Evolutionary conservation across 2,113 vertebrate species (phyloP).

Genomic region (Perca flavescens): DNA sequence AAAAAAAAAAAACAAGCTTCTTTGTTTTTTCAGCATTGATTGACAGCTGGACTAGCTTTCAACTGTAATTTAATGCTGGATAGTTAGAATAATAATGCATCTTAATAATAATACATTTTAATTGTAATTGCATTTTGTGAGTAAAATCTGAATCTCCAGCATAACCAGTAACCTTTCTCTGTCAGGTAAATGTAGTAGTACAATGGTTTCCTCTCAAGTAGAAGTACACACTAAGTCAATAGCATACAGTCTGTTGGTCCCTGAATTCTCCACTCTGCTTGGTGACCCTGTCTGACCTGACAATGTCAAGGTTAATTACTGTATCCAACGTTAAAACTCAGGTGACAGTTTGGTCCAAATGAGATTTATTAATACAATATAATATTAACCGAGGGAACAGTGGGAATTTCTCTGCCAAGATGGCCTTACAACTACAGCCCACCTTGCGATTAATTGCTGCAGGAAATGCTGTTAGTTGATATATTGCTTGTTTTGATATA

Average conservation of each 20-base stretch:
- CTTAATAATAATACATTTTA: too few species aligned
- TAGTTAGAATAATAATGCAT: too few species aligned
- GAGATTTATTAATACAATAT: constrained; percentile 57
- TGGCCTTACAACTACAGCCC: neutral
- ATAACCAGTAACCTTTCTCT: too few species aligned
- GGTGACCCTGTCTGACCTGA: constrained; percentile 14
- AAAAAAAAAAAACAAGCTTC: too few species aligned
- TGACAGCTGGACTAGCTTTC: too few species aligned
- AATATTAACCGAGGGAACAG: constrained; percentile 33
- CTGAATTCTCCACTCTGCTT: neutral
- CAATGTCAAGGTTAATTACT: constrained; percentile 44
- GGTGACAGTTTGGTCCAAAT: constrained; percentile 43
- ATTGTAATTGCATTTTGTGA: too few species aligned
- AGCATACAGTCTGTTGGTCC: neutral
- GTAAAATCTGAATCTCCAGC: too few species aligned
- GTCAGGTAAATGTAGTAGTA: too few species aligned
- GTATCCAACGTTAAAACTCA: constrained; percentile 19
- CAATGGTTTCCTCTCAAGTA: too few species aligned
- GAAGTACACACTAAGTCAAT: too few species aligned
- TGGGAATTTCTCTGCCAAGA: constrained; percentile 35
- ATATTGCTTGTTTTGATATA: neutral
- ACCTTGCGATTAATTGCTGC: neutral
- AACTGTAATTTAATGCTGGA: too few species aligned
- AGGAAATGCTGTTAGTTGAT: constrained; percentile 1
- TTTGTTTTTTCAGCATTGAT: too few species aligned